Conservation (phyloP, 2,113 vertebrate species). For the Microcebus griseorufus region DNA sequence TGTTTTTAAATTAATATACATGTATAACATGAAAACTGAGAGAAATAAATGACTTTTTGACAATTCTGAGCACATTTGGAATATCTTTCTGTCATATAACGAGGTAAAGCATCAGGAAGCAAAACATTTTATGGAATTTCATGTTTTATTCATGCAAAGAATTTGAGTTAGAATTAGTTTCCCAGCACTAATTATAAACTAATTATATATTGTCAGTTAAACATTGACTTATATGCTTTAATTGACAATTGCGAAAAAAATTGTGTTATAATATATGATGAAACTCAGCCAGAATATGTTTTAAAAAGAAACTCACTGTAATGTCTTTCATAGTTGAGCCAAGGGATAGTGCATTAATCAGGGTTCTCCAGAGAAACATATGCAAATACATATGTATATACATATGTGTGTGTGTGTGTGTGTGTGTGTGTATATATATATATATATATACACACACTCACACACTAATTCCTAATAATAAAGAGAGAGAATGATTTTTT, state of each 20-base stretch:
- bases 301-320: conserved; percentile 17
- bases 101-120: neutral
- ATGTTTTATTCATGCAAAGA: neutral
- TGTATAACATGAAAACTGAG: neutral
- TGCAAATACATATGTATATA: neutral
- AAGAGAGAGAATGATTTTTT: neutral
- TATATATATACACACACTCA: neutral
- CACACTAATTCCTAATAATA: neutral
- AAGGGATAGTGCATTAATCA: neutral
- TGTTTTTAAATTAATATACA: neutral
- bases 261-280: conserved; percentile 1
- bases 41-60: neutral
- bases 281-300: conserved; percentile 25
- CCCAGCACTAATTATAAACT: neutral
- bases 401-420: no score
- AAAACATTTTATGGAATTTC: neutral
- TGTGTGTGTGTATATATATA: neutral
- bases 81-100: neutral
- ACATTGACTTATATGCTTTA: neutral
- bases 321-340: neutral
- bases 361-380: neutral
- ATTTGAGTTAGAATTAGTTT: neutral
- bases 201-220: conserved; percentile 24
- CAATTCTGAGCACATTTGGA: neutral
- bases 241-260: neutral